Conservation (phyloP, 2,888 invertebrate genomes). For the Mycalesis mineus region DNA sequence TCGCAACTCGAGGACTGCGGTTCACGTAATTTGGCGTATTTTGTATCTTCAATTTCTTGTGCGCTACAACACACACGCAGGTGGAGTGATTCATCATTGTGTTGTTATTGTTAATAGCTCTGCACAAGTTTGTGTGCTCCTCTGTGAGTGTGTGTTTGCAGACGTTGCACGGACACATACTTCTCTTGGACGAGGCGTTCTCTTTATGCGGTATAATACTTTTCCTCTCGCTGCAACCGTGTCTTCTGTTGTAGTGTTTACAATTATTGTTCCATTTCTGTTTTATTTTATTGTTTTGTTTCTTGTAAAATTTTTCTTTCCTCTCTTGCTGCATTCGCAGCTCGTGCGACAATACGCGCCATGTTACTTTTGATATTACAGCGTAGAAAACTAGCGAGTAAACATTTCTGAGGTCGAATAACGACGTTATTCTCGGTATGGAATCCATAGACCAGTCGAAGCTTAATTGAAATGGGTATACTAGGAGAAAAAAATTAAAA, state of each 20-base stretch:
- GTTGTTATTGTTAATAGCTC: conserved; percentile 85
- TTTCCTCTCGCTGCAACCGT: conserved; percentile 64
- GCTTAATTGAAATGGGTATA: conserved; percentile 92
- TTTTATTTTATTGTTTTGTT: conserved; percentile 62
- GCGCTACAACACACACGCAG: conserved; percentile 60
- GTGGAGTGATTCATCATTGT: conserved; percentile 75
- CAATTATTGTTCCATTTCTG: conserved; percentile 67
- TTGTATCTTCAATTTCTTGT: conserved; percentile 50
- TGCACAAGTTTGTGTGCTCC: conserved; percentile 83
- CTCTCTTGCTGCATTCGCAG: conserved; percentile 59
- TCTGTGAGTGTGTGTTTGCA: conserved; percentile 83
- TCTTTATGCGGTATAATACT: conserved; percentile 61
- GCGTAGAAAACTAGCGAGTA: conserved; percentile 87
- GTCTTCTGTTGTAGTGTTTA: conserved; percentile 61
- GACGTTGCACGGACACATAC: conserved; percentile 79
- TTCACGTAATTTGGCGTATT: conserved; percentile 51
- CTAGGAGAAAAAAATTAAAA: conserved; percentile 91
- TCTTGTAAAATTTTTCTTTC: conserved; percentile 62
- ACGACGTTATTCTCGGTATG: conserved; percentile 88
- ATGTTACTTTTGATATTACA: conserved; percentile 63
- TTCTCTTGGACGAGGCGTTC: conserved; percentile 55
- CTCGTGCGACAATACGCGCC: conserved; percentile 59
- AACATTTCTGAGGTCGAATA: conserved; percentile 89
- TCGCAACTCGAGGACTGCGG: conserved; percentile 64
- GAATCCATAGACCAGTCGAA: conserved; percentile 99